Evolutionary conservation across 2,888 invertebrate genomes (phyloP), one percentile per base, ranked within the genome.

Genomic region (Phyllotreta cruciferae): DNA sequence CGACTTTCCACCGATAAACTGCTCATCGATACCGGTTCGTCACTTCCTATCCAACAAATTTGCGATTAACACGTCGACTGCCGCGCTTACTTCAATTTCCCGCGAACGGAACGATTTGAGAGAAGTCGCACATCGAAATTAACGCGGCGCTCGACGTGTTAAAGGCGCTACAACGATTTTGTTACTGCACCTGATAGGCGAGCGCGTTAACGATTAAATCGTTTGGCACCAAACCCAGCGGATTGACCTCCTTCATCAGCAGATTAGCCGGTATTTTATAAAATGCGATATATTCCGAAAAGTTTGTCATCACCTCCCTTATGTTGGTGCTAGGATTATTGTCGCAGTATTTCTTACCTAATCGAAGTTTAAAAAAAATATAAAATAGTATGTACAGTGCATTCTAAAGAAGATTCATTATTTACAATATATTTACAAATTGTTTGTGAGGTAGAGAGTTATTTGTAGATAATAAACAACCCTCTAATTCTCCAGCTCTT

Each of bases 241-340:
- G 95, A 82, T 94, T 92, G 24, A 96, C 92, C 77, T 96, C 96
- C 62, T 92, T 86, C 94, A 96, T 96, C 72, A 96, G 83, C 14
- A 95, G 94, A 75, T 92, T 93, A 1, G 96, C 94, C 0, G 96
- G 96, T 61, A 96, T 96, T 83, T 94, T 95, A 79, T 96, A 94
- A 79, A 96, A 96, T 80, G 94, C 94, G 64, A 96, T 96, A 81
- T 92, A 94, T 79, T 95, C 94, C 77, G 95, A 81, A 77, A 96
- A 96, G 76, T 92, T 94, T 13, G 92, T 91, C 68, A 94, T 90
- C 5, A 94, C 91, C 64, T 94, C 93, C 75, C 93, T 93, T 68
- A 94, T 83, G 38, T 86, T 86, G 68, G 89, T 88, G 73, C 89
- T 91, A 66, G 88, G 87, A 80, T 93, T 92, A 71, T 89, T 92